Conservation (phyloP, 2,113 vertebrate genomes). For the Laticauda laticaudata region DNA sequence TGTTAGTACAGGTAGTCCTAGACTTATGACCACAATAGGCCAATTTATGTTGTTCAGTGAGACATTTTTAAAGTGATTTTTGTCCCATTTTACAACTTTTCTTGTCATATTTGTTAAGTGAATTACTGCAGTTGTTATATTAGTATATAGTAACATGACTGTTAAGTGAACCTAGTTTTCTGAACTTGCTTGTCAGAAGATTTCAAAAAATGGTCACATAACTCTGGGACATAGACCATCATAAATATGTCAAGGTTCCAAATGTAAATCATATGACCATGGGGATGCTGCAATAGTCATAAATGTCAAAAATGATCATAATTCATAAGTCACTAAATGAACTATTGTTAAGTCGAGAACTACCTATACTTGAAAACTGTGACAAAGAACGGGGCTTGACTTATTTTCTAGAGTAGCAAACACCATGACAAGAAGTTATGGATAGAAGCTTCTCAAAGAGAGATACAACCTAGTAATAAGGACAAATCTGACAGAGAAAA, state of each 20-base stretch:
- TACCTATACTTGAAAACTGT: neutral
- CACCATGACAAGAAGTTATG: neutral
- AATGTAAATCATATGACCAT: neutral
- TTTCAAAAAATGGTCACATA: neutral
- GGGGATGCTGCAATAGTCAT: neutral
- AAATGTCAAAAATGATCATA: neutral
- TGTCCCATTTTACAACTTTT: too few relatives aligned
- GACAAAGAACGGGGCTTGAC: neutral
- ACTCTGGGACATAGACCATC: neutral
- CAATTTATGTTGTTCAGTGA: too few relatives aligned
- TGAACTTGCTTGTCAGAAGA: neutral
- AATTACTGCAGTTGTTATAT: neutral
- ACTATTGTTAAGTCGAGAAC: neutral
- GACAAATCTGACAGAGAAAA: neutral
- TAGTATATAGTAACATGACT: neutral
- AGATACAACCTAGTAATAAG: neutral
- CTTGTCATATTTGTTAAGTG: neutral
- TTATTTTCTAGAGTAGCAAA: neutral
- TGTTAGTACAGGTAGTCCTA: neutral
- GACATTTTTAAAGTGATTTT: neutral
- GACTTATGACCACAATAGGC: neutral
- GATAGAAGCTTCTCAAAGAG: neutral
- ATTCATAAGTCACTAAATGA: neutral
- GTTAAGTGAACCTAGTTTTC: neutral
- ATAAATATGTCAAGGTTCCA: neutral